Evolutionary conservation across 2,113 vertebrate genomes (phyloP).

Genomic region (Ochotona princeps): DNA sequence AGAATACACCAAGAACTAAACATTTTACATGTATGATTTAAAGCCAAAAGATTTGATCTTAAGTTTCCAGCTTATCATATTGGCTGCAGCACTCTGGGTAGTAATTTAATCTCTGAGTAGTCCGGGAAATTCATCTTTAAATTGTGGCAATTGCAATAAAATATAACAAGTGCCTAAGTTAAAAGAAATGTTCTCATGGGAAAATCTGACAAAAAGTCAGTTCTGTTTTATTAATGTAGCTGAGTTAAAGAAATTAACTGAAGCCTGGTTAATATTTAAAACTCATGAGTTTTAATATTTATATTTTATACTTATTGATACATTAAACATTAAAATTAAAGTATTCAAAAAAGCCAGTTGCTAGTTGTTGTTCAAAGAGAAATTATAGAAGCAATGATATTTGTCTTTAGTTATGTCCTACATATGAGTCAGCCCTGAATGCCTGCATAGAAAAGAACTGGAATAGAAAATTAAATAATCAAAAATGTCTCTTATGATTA

Average conservation of each 20-base stretch:
- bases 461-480: background rate
- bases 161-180: background rate
- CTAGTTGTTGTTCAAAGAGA: background rate
- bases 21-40: background rate
- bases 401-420: background rate
- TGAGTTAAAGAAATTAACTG: background rate
- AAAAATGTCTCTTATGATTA: background rate
- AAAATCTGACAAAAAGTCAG: background rate
- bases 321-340: background rate
- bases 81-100: background rate
- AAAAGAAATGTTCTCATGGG: background rate
- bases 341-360: background rate
- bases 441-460: background rate
- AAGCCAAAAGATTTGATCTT: background rate
- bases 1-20: background rate
- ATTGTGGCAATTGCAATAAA: background rate
- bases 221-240: background rate
- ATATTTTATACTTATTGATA: background rate
- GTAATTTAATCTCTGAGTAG: background rate
- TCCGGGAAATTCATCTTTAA: background rate
- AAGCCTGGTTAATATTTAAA: background rate
- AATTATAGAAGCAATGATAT: background rate
- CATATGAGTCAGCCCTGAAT: background rate
- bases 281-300: background rate
- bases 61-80: background rate